A percentile compares a stretch with the other conserved stretches of the same genome.
Conservation (phyloP, 2,797 vertebrate species). For the Eupleurogrammus muticus region DNA sequence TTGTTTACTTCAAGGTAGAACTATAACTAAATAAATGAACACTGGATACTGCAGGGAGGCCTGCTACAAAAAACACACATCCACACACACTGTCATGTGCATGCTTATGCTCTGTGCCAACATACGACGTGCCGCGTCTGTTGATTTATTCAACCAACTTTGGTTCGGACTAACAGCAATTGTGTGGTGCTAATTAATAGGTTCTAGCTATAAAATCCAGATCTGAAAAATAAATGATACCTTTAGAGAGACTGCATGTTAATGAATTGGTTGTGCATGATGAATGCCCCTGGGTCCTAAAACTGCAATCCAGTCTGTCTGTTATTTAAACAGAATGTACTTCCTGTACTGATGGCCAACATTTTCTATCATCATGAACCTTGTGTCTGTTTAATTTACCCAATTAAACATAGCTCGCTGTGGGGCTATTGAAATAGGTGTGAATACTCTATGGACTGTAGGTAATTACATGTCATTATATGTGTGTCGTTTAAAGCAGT, state of each 20-base stretch:
- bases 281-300: slow-evolving; percentile 45
- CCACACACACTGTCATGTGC: not conserved
- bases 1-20: slow-evolving; percentile 2
- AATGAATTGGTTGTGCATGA: slow-evolving; percentile 53
- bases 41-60: not conserved
- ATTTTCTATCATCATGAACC: slow-evolving; percentile 22
- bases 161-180: slow-evolving; percentile 20
- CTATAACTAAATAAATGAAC: slow-evolving; percentile 8
- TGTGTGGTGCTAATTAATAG: slow-evolving; percentile 36
- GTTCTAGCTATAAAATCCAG: slow-evolving; percentile 40
- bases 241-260: slow-evolving; percentile 39
- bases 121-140: not conserved
- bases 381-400: slow-evolving; percentile 2
- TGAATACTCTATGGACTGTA: slow-evolving; percentile 4
- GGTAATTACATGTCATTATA: not conserved
- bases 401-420: slow-evolving; percentile 21
- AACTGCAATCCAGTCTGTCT: slow-evolving; percentile 35
- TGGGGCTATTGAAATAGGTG: not conserved
- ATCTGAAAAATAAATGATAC: slow-evolving; percentile 44
- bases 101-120: not conserved
- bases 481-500: too few relatives aligned
- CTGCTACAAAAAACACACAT: slow-evolving; percentile 6
- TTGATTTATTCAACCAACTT: slow-evolving; percentile 30
- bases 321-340: slow-evolving; percentile 44
- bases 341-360: not conserved